phyloP scores from a whole-genome alignment of 2,113 vertebrate genomes.

The Pedetes capensis region DNA sequence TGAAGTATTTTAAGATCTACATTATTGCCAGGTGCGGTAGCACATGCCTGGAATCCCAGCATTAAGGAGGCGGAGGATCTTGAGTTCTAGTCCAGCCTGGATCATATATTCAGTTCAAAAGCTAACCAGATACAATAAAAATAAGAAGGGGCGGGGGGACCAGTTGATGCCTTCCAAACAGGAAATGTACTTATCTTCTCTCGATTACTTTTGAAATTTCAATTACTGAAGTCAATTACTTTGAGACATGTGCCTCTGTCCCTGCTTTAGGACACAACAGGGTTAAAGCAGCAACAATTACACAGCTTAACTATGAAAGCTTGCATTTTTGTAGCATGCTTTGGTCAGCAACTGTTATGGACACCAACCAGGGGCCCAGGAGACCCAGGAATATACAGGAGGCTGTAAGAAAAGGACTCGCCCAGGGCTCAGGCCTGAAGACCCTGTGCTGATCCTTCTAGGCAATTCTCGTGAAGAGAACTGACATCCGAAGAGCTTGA shows the following conservation, averaged over 20 bases:
- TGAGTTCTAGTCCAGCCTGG: not conserved
- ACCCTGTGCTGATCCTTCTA: not conserved
- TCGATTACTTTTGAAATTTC: slow-evolving; percentile 42
- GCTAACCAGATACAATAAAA: not conserved
- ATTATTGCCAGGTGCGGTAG: not conserved
- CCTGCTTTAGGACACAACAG: not conserved
- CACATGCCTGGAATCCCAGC: too few species aligned
- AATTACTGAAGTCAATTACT: slow-evolving; percentile 34
- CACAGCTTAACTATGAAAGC: not conserved
- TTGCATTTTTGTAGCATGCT: not conserved
- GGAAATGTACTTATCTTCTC: slow-evolving; percentile 24
- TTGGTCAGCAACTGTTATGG: not conserved
- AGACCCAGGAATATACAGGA: not conserved
- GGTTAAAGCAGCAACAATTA: not conserved
- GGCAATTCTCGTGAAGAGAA: not conserved
- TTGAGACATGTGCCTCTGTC: not conserved
- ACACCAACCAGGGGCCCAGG: not conserved
- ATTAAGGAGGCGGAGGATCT: not conserved
- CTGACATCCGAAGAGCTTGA: not conserved
- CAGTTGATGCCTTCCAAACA: not conserved
- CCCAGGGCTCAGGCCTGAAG: accelerated
- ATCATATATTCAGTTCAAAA: not conserved
- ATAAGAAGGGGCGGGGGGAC: not conserved
- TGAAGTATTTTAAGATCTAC: not conserved
- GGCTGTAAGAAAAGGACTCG: not conserved